phyloP scores from a whole-genome alignment of 30 jellyfish, hydroid and myxozoan species.

The Aurelia sp. region DNA sequence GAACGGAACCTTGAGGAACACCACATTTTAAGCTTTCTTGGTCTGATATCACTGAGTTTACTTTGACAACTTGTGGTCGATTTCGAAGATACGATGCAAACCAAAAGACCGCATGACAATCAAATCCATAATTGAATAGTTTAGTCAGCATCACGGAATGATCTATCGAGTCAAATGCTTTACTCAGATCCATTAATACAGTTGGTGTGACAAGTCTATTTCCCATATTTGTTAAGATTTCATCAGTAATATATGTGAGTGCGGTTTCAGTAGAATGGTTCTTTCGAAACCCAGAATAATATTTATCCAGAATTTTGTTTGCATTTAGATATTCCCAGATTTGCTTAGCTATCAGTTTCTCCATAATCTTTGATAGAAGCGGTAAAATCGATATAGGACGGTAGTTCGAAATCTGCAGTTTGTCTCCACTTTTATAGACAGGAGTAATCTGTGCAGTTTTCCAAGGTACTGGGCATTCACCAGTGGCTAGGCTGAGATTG shows the following conservation, averaged over 20 bases:
- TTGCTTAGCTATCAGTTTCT: slow-evolving; percentile 27
- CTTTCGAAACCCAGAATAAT: not conserved
- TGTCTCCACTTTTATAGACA: slow-evolving; percentile 20
- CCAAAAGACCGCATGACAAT: slow-evolving; percentile 14
- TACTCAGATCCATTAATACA: too few relatives aligned
- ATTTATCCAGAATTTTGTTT: not conserved
- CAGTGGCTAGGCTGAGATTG: slow-evolving; percentile 50
- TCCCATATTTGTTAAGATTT: too few relatives aligned
- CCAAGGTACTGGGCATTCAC: slow-evolving; percentile 3
- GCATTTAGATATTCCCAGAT: slow-evolving; percentile 31
- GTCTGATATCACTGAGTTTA: slow-evolving; percentile 13
- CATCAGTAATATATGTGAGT: too few relatives aligned
- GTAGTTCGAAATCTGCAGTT: slow-evolving; percentile 19
- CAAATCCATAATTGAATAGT: slow-evolving; percentile 1
- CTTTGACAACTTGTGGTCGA: slow-evolving; percentile 30
- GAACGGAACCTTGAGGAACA: slow-evolving; percentile 25
- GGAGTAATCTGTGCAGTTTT: slow-evolving; percentile 33
- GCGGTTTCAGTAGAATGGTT: too few relatives aligned
- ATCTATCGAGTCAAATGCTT: too few relatives aligned
- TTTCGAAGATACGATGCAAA: slow-evolving; percentile 9
- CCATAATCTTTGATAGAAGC: slow-evolving; percentile 32
- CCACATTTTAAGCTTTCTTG: not conserved
- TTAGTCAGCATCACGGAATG: slow-evolving; percentile 2
- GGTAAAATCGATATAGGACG: slow-evolving; percentile 17
- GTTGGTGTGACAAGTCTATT: too few relatives aligned